phyloP scores from a whole-genome alignment of 35 echinoderm and acorn worm genomes.

The Apostichopus californicus region DNA sequence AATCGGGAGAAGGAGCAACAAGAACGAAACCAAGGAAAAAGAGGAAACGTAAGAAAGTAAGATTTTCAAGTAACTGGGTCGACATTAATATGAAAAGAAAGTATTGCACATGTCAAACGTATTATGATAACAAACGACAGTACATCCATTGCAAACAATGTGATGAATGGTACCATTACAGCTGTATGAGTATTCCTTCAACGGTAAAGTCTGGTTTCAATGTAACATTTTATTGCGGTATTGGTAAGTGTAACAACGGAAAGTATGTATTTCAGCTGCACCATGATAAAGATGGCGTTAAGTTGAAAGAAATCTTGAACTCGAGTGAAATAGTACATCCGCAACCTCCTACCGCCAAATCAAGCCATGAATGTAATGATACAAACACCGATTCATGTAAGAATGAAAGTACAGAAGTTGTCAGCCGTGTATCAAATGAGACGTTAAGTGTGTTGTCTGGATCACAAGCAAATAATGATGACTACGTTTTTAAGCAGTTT shows the following conservation, averaged over 20 bases:
- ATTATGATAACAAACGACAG: conserved; percentile 13
- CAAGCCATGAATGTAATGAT: too few relatives aligned
- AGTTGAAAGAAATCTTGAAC: too few relatives aligned
- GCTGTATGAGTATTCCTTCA: conserved; percentile 7
- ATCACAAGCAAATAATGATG: too few relatives aligned
- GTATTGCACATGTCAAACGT: neutral
- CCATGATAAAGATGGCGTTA: too few relatives aligned
- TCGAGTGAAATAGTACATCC: too few relatives aligned
- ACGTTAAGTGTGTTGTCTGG: too few relatives aligned
- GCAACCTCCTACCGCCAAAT: too few relatives aligned
- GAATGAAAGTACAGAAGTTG: too few relatives aligned
- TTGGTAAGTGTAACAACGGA: conserved; percentile 21
- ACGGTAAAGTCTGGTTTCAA: neutral
- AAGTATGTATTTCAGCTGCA: conserved; percentile 3
- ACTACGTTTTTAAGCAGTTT: too few relatives aligned
- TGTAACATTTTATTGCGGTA: conserved; percentile 19
- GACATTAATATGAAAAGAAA: neutral
- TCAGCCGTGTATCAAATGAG: too few relatives aligned
- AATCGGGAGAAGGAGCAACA: too few relatives aligned
- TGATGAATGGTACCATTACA: conserved; percentile 13
- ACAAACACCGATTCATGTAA: too few relatives aligned
- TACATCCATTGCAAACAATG: neutral
- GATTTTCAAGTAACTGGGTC: neutral
- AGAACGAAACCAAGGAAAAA: neutral
- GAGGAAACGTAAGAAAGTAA: neutral